Conservation (phyloP, 2,888 invertebrate species). For the Drosophila neonasuta region DNA sequence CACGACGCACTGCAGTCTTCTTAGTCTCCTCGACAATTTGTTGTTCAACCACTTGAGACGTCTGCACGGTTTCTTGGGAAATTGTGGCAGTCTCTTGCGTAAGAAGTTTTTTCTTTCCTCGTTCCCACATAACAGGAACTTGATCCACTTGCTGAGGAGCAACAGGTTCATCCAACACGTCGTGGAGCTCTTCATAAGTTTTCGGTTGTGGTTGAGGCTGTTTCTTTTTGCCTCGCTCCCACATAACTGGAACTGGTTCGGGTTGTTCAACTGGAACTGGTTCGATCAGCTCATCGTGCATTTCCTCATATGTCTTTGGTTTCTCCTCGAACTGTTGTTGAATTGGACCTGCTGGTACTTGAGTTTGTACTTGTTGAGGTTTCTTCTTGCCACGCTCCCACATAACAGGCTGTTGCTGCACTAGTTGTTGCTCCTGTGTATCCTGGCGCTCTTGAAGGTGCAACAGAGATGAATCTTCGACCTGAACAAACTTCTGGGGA, state of each 20-base stretch:
- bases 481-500: conserved; percentile 73
- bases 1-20: conserved; percentile 58
- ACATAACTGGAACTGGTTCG: conserved; percentile 80
- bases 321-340: conserved; percentile 45
- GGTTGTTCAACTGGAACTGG: conserved; percentile 73
- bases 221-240: conserved; percentile 79
- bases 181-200: conserved; percentile 63
- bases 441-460: conserved; percentile 71
- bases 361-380: conserved; percentile 50
- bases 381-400: conserved; percentile 82
- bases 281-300: conserved; percentile 74
- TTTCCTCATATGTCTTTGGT: conserved; percentile 67
- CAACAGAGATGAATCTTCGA: conserved; percentile 72
- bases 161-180: conserved; percentile 69
- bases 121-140: conserved; percentile 81
- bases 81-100: conserved; percentile 41
- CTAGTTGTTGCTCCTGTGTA: conserved; percentile 70
- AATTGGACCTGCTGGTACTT: conserved; percentile 28
- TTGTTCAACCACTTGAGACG: conserved; percentile 50
- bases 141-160: conserved; percentile 76
- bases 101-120: conserved; percentile 70
- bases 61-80: conserved; percentile 47
- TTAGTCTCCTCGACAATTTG: conserved; percentile 61
- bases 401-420: conserved; percentile 76
- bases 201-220: conserved; percentile 42